Conservation (phyloP, 2,888 invertebrate genomes). For the Helleia helle region DNA sequence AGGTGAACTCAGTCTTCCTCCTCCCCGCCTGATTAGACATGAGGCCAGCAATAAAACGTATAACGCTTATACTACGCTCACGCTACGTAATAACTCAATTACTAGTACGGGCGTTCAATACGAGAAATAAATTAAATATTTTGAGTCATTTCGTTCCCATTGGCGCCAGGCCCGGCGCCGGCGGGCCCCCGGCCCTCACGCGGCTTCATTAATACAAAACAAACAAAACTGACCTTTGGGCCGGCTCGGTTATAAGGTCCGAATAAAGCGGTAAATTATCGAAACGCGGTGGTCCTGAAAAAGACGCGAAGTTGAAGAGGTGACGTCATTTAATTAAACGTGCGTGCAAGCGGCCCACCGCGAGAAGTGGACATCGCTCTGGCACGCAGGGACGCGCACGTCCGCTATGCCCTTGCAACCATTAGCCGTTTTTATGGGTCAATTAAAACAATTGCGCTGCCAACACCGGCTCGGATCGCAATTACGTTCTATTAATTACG, state of each 20-base stretch:
- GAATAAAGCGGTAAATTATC: slow-evolving; percentile 72
- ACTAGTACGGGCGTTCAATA: slow-evolving; percentile 50
- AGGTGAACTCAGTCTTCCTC: no score
- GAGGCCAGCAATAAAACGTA: no score
- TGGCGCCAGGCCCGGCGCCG: slow-evolving; percentile 63
- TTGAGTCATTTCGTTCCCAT: slow-evolving; percentile 63
- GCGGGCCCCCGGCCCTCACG: slow-evolving; percentile 59
- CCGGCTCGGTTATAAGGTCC: slow-evolving; percentile 69
- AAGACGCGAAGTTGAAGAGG: slow-evolving; percentile 67
- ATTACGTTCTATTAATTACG: slow-evolving; percentile 55
- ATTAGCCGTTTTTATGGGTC: slow-evolving; percentile 37
- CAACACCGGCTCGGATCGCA: slow-evolving; percentile 36
- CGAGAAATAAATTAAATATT: slow-evolving; percentile 66
- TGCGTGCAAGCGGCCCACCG: slow-evolving; percentile 50
- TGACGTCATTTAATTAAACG: slow-evolving; percentile 57
- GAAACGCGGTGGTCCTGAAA: slow-evolving; percentile 66
- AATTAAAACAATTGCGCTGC: slow-evolving; percentile 41
- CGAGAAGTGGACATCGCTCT: slow-evolving; percentile 35
- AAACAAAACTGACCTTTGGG: slow-evolving; percentile 70
- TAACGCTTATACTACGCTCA: no score
- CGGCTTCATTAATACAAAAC: slow-evolving; percentile 69
- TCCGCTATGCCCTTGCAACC: slow-evolving; percentile 45
- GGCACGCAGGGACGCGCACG: slow-evolving; percentile 24
- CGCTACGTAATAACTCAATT: slow-evolving; percentile 66
- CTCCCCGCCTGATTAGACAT: no score